Evolutionary conservation across 2,888 invertebrate genomes (phyloP).

Genomic region (Apotomis turbidana): DNA sequence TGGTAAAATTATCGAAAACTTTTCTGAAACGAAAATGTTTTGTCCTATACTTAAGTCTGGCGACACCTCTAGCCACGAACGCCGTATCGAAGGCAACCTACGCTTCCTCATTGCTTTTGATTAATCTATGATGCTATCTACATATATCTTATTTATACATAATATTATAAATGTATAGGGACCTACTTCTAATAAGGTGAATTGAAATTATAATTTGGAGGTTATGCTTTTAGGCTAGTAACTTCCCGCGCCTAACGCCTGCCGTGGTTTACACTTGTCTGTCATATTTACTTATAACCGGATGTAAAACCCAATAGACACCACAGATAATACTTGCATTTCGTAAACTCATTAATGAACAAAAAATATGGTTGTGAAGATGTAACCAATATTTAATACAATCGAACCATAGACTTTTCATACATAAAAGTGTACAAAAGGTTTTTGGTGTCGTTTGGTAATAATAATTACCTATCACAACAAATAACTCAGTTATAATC

Average conservation of each 20-base stretch:
- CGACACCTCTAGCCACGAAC: slow-evolving; percentile 16
- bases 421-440: background rate
- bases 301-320: background rate
- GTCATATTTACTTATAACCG: slow-evolving; percentile 6
- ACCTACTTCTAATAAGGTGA: slow-evolving; percentile 13
- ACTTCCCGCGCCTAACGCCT: slow-evolving; percentile 26
- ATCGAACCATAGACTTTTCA: background rate
- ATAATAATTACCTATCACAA: slow-evolving; percentile 8
- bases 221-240: slow-evolving; percentile 15
- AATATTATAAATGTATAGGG: slow-evolving; percentile 22
- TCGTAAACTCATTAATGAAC: too few relatives aligned
- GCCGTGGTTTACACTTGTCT: slow-evolving; percentile 17
- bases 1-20: slow-evolving; percentile 65
- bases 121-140: slow-evolving; percentile 29
- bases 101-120: slow-evolving; percentile 12
- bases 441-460: slow-evolving; percentile 10
- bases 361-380: too few relatives aligned
- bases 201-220: slow-evolving; percentile 4
- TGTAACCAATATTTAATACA: background rate
- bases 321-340: background rate
- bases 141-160: slow-evolving; percentile 18
- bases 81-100: background rate
- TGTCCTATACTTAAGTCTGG: slow-evolving; percentile 46
- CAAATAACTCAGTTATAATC: background rate
- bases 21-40: slow-evolving; percentile 48